Evolutionary conservation across 2,113 vertebrate species (phyloP).

Genomic region (Verasper variegatus): DNA sequence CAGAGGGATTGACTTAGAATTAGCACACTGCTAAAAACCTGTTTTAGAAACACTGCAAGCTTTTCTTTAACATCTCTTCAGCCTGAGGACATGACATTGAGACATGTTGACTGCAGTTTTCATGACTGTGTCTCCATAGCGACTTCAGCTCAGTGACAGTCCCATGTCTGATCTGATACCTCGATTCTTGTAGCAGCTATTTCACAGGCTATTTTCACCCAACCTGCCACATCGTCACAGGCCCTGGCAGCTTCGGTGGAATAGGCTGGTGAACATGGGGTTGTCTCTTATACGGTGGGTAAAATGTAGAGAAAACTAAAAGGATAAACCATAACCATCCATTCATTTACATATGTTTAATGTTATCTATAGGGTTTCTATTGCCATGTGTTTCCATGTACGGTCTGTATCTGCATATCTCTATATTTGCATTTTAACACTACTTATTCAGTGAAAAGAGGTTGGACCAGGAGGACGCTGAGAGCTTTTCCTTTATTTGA

Average conservation of each 20-base stretch:
- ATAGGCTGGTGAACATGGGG: not conserved
- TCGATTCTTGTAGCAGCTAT: not conserved
- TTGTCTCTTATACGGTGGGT: not conserved
- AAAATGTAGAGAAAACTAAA: not conserved
- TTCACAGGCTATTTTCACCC: not conserved
- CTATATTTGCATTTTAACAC: constrained; percentile 7
- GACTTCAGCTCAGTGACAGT: not conserved
- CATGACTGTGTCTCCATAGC: not conserved
- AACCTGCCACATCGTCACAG: not conserved
- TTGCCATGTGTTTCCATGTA: not conserved
- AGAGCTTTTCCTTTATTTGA: not conserved
- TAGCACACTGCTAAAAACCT: too few species aligned
- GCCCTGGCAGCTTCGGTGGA: not conserved
- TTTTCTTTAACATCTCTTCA: too few species aligned
- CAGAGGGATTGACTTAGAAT: too few species aligned
- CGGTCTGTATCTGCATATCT: not conserved
- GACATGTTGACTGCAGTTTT: not conserved
- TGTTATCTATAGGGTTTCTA: not conserved
- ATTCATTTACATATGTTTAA: not conserved
- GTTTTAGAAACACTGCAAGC: too few species aligned
- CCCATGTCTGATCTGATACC: too few species aligned
- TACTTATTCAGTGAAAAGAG: not conserved
- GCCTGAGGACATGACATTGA: too few species aligned
- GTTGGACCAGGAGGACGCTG: not conserved
- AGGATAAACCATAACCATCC: not conserved